These are phyloP conservation scores for Threskiornis aethiopicus DNA, from an alignment of 2,797 vertebrate genomes.

Conservation along the genomic window DNA sequence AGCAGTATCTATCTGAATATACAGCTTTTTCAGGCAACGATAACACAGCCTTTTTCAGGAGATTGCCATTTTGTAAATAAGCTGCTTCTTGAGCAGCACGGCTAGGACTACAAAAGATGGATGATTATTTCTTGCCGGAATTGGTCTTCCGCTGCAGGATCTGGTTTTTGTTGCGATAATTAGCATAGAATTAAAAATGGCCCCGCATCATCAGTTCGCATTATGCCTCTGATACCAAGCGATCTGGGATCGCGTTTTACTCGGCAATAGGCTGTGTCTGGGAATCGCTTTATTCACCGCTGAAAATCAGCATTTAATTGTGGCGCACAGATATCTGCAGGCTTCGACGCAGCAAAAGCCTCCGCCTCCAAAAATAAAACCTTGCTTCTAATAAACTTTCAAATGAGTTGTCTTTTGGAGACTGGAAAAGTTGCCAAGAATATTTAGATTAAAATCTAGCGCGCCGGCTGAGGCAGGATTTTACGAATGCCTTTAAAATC, in stretches of 20 bases:
- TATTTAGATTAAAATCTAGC: not conserved
- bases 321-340: not conserved
- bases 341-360: not conserved
- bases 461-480: fast-evolving
- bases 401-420: not conserved
- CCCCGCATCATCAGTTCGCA: not conserved
- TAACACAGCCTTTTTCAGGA: not conserved
- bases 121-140: slow-evolving; percentile 39
- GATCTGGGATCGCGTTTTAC: not conserved
- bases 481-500: not conserved
- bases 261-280: not conserved
- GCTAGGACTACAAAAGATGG: slow-evolving; percentile 10
- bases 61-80: slow-evolving; percentile 46
- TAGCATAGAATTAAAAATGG: slow-evolving; percentile 56
- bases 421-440: not conserved
- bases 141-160: slow-evolving; percentile 4
- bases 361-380: not conserved
- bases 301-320: not conserved
- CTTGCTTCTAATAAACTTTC: not conserved
- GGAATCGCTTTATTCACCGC: not conserved
- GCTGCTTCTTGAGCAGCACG: not conserved
- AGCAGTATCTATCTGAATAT: not conserved
- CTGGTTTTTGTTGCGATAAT: slow-evolving; percentile 33
- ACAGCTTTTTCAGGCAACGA: not conserved
- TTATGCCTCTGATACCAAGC: not conserved